These are phyloP conservation scores for Pegoplata infirma DNA, from an alignment of 2,888 invertebrate species.

Conservation along the genomic window DNA sequence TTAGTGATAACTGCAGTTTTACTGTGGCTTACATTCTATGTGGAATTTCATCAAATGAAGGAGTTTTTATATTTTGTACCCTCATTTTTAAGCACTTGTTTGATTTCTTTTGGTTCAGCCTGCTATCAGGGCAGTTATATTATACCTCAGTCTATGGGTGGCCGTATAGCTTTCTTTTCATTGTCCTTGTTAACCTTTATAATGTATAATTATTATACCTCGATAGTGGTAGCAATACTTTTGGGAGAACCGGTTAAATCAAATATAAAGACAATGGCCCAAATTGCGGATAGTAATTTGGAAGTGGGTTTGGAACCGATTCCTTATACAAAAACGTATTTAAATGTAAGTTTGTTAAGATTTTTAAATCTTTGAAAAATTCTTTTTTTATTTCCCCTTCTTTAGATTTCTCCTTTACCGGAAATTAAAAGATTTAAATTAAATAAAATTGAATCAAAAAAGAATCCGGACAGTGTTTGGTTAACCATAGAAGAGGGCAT, in stretches of 20 bases:
- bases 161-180: conserved; percentile 73
- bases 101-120: conserved; percentile 78
- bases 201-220: conserved; percentile 82
- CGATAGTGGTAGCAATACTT: conserved; percentile 82
- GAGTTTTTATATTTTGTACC: conserved; percentile 66
- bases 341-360: conserved; percentile 72
- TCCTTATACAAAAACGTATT: conserved; percentile 71
- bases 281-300: conserved; percentile 80
- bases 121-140: conserved; percentile 79
- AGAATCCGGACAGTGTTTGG: conserved; percentile 68
- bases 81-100: conserved; percentile 69
- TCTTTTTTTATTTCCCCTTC: no score
- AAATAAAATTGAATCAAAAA: conserved; percentile 63
- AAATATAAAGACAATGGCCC: conserved; percentile 79
- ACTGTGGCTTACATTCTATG: conserved; percentile 73
- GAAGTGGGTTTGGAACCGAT: conserved; percentile 80
- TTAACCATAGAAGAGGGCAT: conserved; percentile 70
- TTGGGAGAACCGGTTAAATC: conserved; percentile 80
- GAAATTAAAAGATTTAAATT: conserved; percentile 68
- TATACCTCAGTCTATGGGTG: conserved; percentile 78
- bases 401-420: conserved; percentile 66
- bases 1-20: conserved; percentile 72
- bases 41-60: conserved; percentile 66
- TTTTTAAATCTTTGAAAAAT: no score
- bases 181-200: conserved; percentile 76